Evolutionary conservation across 2,888 invertebrate genomes (phyloP).

Genomic region (Sympetrum striolatum): DNA sequence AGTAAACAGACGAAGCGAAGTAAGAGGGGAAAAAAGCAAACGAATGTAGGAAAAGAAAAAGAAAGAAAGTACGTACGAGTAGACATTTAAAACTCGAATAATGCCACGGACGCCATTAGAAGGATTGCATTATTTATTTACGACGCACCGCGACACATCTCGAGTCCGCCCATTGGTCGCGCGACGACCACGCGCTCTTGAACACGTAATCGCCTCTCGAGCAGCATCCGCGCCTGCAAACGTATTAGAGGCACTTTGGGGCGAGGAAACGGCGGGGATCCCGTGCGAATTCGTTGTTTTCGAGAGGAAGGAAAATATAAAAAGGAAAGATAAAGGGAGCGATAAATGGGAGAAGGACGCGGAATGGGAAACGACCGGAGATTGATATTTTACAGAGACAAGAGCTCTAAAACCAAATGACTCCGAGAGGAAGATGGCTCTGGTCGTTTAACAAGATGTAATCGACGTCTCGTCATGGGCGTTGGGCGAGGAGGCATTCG

Average conservation of each 20-base stretch:
- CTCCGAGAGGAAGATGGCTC: background rate
- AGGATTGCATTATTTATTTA: too few relatives aligned
- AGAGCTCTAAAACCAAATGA: conserved; percentile 6
- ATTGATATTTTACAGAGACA: conserved; percentile 13
- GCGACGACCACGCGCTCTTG: background rate
- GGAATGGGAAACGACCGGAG: background rate
- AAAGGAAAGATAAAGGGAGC: background rate
- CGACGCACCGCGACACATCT: too few relatives aligned
- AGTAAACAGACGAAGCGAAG: too few relatives aligned
- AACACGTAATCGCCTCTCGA: background rate
- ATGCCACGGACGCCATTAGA: too few relatives aligned
- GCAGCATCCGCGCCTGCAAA: background rate
- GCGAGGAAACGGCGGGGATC: background rate
- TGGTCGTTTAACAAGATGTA: conserved; percentile 1
- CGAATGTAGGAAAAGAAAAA: too few relatives aligned
- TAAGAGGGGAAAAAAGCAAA: too few relatives aligned
- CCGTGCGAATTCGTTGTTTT: background rate
- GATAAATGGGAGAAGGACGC: background rate
- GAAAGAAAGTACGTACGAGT: too few relatives aligned
- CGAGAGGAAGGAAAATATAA: background rate
- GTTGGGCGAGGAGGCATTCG: background rate
- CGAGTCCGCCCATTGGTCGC: too few relatives aligned
- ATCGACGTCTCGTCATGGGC: background rate
- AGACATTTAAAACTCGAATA: too few relatives aligned
- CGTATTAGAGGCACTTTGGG: background rate